These are phyloP conservation scores for Buphagus erythrorhynchus DNA, from an alignment of 2,797 vertebrate species.

Conservation along the genomic window DNA sequence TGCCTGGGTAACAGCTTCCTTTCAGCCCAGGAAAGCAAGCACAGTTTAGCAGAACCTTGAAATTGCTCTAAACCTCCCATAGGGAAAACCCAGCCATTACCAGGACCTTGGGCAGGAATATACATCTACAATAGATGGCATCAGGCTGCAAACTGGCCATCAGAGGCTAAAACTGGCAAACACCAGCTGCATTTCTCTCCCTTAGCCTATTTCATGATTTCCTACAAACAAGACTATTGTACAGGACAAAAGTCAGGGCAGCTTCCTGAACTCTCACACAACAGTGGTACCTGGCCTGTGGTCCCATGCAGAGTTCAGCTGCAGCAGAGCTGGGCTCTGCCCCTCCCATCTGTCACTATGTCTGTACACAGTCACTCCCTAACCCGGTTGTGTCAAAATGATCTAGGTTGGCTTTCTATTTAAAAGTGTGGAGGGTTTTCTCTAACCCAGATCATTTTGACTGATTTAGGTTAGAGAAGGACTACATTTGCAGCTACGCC, in stretches of 20 bases:
- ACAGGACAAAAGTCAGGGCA: neutral
- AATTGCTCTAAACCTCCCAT: neutral
- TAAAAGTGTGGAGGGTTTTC: slow-evolving; percentile 44
- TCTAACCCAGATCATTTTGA: slow-evolving; percentile 53
- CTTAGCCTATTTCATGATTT: neutral
- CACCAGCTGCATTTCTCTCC: neutral
- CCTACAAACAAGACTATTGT: neutral
- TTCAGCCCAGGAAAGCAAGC: neutral
- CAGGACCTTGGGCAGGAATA: neutral
- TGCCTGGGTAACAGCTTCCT: neutral
- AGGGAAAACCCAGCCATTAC: neutral
- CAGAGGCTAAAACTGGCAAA: neutral
- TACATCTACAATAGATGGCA: neutral
- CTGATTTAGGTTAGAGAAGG: slow-evolving; percentile 56
- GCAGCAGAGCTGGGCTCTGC: neutral
- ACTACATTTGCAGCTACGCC: neutral
- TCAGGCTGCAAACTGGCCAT: neutral
- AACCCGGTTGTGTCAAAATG: slow-evolving; percentile 65
- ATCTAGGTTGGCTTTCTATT: slow-evolving; percentile 66
- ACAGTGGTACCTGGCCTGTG: neutral
- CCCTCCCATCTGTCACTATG: neutral
- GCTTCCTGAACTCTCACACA: neutral
- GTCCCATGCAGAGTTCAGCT: neutral
- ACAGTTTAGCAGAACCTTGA: neutral
- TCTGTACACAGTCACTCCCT: neutral